Evolutionary conservation across 1,140 invertebrate species (phyloP).

Genomic region (Magallana angulata): DNA sequence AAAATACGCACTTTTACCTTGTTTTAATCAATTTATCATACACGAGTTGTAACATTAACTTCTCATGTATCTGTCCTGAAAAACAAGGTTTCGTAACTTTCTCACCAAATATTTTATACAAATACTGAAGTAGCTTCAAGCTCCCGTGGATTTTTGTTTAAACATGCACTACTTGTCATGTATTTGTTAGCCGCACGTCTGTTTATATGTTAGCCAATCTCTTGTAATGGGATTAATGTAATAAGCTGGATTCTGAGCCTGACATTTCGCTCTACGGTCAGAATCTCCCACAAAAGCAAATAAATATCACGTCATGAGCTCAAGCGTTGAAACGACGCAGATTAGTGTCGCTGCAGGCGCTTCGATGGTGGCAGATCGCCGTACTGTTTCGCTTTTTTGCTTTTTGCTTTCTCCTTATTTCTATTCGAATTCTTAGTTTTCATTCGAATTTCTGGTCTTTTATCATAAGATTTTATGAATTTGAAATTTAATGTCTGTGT

Average conservation of each 20-base stretch:
- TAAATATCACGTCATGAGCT: neutral
- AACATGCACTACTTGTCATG: constrained; percentile 16
- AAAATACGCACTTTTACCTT: too few species aligned
- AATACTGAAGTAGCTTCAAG: neutral
- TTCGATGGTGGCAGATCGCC: constrained; percentile 1
- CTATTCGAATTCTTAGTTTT: too few species aligned
- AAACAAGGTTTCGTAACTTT: neutral
- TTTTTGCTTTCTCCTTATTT: too few species aligned
- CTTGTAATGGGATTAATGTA: constrained; percentile 30
- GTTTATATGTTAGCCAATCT: constrained; percentile 34
- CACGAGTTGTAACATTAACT: too few species aligned
- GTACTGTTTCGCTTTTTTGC: neutral
- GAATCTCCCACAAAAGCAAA: constrained; percentile 17
- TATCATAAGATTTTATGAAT: too few species aligned
- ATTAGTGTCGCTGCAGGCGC: constrained; percentile 20
- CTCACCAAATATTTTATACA: constrained; percentile 18
- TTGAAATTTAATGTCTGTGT: too few species aligned
- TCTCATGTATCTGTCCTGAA: too few species aligned
- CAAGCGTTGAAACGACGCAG: constrained; percentile 21
- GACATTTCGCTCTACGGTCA: constrained; percentile 13
- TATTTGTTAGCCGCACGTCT: constrained; percentile 6
- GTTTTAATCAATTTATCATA: too few species aligned
- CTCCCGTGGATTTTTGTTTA: constrained; percentile 15
- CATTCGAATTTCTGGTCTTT: too few species aligned
- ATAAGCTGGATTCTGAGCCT: constrained; percentile 9